Evolutionary conservation across 2,888 invertebrate genomes (phyloP).

Genomic region (Nomada lathburiana): DNA sequence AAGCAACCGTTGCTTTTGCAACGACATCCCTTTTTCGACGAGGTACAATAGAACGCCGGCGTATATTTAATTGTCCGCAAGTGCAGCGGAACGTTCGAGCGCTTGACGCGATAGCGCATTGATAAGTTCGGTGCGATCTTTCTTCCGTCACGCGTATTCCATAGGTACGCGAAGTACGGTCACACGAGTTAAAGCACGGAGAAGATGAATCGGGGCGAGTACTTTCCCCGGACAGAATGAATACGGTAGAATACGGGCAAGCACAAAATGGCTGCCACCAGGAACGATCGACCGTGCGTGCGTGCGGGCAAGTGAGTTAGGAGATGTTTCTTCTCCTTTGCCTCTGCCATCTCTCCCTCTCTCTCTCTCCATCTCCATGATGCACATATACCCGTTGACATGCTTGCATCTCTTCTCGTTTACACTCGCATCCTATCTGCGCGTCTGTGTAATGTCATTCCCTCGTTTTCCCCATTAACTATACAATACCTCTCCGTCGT

Average conservation of each 20-base stretch:
- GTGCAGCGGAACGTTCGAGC: constrained; percentile 21
- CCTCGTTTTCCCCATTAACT: constrained; percentile 27
- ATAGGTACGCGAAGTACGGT: not conserved
- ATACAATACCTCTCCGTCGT: constrained; percentile 39
- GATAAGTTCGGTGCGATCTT: not conserved
- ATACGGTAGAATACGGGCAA: constrained; percentile 71
- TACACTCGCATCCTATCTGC: constrained; percentile 10
- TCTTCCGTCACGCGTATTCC: not conserved
- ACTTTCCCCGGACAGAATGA: constrained; percentile 78
- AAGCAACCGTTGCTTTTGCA: constrained; percentile 24
- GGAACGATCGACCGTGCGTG: constrained; percentile 81
- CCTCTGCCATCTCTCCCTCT: constrained; percentile 25
- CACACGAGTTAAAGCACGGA: constrained; percentile 2
- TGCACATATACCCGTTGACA: constrained; percentile 19
- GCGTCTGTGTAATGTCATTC: constrained; percentile 16
- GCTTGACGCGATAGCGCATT: not conserved
- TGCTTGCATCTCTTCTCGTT: constrained; percentile 28
- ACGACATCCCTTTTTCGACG: constrained; percentile 64
- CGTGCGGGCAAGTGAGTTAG: constrained; percentile 71
- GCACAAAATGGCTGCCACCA: constrained; percentile 82
- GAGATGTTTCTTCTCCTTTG: constrained; percentile 59
- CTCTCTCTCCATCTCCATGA: too few species aligned
- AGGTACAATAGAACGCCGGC: constrained; percentile 22
- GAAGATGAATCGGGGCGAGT: constrained; percentile 73
- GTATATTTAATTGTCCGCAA: constrained; percentile 62